Evolutionary conservation across 2,888 invertebrate genomes (phyloP).

Genomic region (Ormia ochracea): DNA sequence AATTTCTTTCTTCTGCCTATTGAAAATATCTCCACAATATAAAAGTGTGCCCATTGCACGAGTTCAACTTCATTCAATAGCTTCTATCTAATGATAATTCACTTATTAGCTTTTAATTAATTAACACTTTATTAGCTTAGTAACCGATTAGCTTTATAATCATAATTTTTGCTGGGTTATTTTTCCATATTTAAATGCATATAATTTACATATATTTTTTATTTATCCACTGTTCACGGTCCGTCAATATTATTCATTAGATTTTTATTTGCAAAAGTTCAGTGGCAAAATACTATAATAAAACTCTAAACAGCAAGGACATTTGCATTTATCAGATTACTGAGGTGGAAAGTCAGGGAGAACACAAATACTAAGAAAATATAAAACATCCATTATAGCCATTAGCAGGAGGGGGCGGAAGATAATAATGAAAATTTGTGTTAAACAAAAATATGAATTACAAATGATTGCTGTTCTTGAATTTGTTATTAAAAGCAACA

Average conservation of each 20-base stretch:
- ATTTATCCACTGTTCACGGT: slow-evolving; percentile 3
- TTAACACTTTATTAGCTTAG: too few species aligned
- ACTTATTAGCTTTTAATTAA: too few species aligned
- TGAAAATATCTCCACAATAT: too few species aligned
- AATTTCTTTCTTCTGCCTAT: too few species aligned
- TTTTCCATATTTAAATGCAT: neutral
- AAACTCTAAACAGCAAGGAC: slow-evolving; percentile 39
- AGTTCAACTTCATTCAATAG: too few species aligned
- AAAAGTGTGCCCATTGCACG: too few species aligned
- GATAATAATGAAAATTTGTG: slow-evolving; percentile 45
- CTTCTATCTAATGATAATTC: too few species aligned
- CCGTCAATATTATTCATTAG: slow-evolving; percentile 25
- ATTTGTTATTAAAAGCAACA: slow-evolving; percentile 23
- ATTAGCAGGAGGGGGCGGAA: neutral
- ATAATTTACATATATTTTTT: neutral
- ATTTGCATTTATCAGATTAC: slow-evolving; percentile 63
- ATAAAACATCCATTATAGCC: slow-evolving; percentile 16
- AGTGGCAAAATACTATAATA: slow-evolving; percentile 1
- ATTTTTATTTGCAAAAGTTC: slow-evolving; percentile 14
- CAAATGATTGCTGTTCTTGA: slow-evolving; percentile 41
- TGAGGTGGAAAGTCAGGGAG: slow-evolving; percentile 56
- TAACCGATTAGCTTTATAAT: too few species aligned
- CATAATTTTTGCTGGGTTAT: neutral
- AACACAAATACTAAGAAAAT: slow-evolving; percentile 14
- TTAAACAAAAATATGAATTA: slow-evolving; percentile 49